Evolutionary conservation across 2,113 vertebrate species (phyloP).

Genomic region (Chiloscyllium plagiosum): DNA sequence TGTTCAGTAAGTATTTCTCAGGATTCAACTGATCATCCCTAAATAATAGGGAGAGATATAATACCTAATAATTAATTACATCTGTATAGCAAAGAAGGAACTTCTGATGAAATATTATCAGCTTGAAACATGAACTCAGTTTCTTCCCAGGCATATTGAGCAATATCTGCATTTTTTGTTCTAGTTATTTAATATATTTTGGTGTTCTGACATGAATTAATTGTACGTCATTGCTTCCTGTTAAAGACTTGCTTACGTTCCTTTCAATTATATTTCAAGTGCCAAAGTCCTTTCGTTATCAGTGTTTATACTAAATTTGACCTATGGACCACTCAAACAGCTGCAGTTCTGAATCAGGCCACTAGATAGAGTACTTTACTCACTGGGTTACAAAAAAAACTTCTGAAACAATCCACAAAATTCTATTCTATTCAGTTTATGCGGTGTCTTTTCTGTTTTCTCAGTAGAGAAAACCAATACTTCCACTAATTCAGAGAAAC

Average conservation of each 20-base stretch:
- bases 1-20: not conserved
- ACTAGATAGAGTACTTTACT: not conserved
- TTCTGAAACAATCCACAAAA: not conserved
- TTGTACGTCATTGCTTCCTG: not conserved
- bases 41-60: not conserved
- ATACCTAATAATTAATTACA: not conserved
- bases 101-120: not conserved
- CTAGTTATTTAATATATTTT: not conserved
- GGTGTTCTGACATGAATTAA: not conserved
- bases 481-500: not conserved
- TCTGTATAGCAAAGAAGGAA: not conserved
- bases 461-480: not conserved
- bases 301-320: not conserved
- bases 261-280: not conserved
- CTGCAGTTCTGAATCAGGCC: not conserved
- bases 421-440: not conserved
- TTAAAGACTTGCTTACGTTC: not conserved
- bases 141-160: not conserved
- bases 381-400: not conserved
- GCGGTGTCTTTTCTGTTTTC: not conserved
- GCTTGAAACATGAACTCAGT: not conserved
- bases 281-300: not conserved
- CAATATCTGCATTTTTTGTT: not conserved
- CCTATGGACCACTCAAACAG: not conserved
- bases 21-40: not conserved